Evolutionary conservation across 2,888 invertebrate genomes (phyloP).

Genomic region (Cantharis flavilabris): DNA sequence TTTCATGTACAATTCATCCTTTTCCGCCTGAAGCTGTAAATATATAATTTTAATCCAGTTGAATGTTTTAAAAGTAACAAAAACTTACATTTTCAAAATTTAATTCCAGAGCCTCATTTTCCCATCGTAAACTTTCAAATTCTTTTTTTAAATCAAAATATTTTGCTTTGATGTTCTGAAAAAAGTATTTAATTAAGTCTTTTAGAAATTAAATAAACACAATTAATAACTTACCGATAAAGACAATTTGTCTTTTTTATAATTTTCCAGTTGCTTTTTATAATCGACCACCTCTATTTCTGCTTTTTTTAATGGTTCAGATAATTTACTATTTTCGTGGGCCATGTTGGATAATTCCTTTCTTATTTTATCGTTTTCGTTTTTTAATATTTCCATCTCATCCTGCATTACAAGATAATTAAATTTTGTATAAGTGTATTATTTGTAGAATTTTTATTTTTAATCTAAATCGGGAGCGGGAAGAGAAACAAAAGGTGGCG

Average conservation of each 20-base stretch:
- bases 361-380: constrained; percentile 78
- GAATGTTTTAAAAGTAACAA: neutral
- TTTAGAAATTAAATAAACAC: neutral
- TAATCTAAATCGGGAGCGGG: too few species aligned
- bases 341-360: constrained; percentile 69
- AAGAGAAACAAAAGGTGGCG: too few species aligned
- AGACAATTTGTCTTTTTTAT: constrained; percentile 82
- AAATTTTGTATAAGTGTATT: too few species aligned
- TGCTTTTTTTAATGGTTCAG: constrained; percentile 74
- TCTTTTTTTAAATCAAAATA: constrained; percentile 58
- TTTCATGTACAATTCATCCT: constrained; percentile 76
- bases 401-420: constrained; percentile 53
- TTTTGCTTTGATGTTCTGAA: constrained; percentile 63
- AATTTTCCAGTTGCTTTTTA: constrained; percentile 77
- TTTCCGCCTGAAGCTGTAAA: constrained; percentile 64
- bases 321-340: constrained; percentile 73
- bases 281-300: constrained; percentile 73
- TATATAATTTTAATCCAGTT: neutral
- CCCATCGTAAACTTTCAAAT: constrained; percentile 65
- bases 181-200: neutral
- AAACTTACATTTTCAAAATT: constrained; percentile 69
- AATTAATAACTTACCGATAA: constrained; percentile 55
- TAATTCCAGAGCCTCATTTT: constrained; percentile 73
- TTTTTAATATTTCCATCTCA: constrained; percentile 76
- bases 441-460: too few species aligned